Base-by-base conservation (phyloP, 2,888 invertebrate species). In the Omphaloscelis lunosa region DNA sequence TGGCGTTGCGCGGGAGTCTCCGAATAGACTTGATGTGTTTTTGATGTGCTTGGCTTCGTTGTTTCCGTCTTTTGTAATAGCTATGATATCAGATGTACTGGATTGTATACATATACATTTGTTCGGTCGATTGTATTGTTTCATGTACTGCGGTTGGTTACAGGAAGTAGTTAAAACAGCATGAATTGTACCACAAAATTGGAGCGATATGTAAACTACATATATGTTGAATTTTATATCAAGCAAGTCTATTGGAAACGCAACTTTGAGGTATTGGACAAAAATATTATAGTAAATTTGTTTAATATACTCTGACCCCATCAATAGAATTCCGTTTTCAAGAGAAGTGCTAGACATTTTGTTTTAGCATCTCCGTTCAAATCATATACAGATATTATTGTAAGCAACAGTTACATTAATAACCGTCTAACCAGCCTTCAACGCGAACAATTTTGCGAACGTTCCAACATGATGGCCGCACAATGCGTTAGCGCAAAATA, bases 401-500 rank as follows among this genome's bases (percentile, higher is more conserved):
- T 20, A 34, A 76, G 27, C 39, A 61, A 72, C 61, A 59, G 74
- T 83, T 63, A 69, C 2, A 63, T 12, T 80, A 74, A 69, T 23
- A 48, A 34, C 34, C 48, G 27, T 53, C 45, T 59, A 71, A 77
- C 74, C 23, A 62, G 71, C 62, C 66, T 72, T 59, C 61, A 72
- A 59, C n/a, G 48, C 34, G 63, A 80, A 77, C 71, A 81, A 74
- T 78, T 82, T 78, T 59, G 76, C 77, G 69, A 81, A 63, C 63
- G 75, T 73, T 76, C 81, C 66, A 74, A 78, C 71, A 63, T 73
- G 74, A 87, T 80, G 72, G 65, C 76, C 72, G 68, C 20, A 75
- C 66, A 72, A 76, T 85, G 76, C 83, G 83, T 85, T 72, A 69
- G 81, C 77, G 84, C 80, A 79, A 83, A 89, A 84, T 77, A 82